Evolutionary conservation across 2,888 invertebrate species (phyloP).

Genomic region (Drosophila dives): DNA sequence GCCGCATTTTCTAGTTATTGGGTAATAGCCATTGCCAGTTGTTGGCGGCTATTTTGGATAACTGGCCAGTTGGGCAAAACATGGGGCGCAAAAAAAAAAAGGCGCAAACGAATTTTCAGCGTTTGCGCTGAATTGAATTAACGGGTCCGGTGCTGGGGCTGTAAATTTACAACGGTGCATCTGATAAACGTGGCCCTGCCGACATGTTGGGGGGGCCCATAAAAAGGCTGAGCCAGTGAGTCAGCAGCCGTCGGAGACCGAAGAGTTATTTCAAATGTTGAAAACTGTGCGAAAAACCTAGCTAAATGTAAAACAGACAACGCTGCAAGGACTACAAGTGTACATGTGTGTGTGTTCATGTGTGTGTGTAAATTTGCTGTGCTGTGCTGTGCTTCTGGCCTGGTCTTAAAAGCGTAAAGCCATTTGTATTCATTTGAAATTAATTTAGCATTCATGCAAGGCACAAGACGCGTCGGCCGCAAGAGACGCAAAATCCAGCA

Average conservation of each 20-base stretch:
- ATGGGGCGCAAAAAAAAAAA: not conserved
- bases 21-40: constrained; percentile 65
- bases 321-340: constrained; percentile 42
- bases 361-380: constrained; percentile 43
- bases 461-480: constrained; percentile 56
- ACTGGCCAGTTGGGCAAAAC: not conserved
- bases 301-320: constrained; percentile 74
- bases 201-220: constrained; percentile 48
- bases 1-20: constrained; percentile 74
- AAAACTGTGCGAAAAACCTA: constrained; percentile 60
- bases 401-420: constrained; percentile 80
- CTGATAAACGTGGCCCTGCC: constrained; percentile 72
- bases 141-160: constrained; percentile 68
- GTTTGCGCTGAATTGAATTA: constrained; percentile 77
- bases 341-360: constrained; percentile 6
- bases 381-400: constrained; percentile 44
- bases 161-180: constrained; percentile 76
- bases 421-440: constrained; percentile 81
- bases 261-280: constrained; percentile 73
- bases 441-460: constrained; percentile 80
- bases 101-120: constrained; percentile 45
- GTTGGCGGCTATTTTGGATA: constrained; percentile 18
- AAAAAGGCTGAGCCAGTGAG: constrained; percentile 62
- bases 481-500: constrained; percentile 55
- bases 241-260: constrained; percentile 50